Percentiles rank a stretch among this genome's conserved stretches.
These are phyloP conservation scores for Antheraea assamensis DNA, from an alignment of 2,888 invertebrate genomes.

Conservation along the genomic window DNA sequence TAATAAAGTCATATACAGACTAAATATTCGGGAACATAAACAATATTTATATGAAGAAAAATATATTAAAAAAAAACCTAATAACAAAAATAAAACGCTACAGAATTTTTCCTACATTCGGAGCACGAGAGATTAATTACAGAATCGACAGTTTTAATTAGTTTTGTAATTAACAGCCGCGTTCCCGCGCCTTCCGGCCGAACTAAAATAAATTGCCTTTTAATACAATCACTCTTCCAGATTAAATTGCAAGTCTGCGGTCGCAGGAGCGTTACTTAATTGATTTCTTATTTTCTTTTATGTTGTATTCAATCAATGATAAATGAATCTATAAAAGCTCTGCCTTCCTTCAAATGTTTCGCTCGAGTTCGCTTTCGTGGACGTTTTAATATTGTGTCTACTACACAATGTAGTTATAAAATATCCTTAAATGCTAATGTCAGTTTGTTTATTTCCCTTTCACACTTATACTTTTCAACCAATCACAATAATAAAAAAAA, in stretches of 20 bases:
- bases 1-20: too few relatives aligned
- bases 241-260: slow-evolving; percentile 52
- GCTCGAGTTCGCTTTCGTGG: not conserved
- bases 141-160: slow-evolving; percentile 79
- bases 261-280: slow-evolving; percentile 17
- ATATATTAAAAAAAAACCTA: not conserved
- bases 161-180: slow-evolving; percentile 76
- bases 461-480: too few relatives aligned
- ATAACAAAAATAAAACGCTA: not conserved
- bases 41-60: not conserved
- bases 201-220: slow-evolving; percentile 79
- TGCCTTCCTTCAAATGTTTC: not conserved
- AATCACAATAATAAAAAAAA: too few relatives aligned
- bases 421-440: too few relatives aligned
- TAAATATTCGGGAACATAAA: not conserved
- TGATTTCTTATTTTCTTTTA: slow-evolving; percentile 7
- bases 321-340: too few relatives aligned
- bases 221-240: slow-evolving; percentile 68
- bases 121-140: slow-evolving; percentile 70
- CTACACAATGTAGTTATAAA: too few relatives aligned
- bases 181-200: slow-evolving; percentile 60
- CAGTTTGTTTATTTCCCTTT: too few relatives aligned
- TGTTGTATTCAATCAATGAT: not conserved
- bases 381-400: too few relatives aligned
- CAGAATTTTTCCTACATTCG: slow-evolving; percentile 11